A percentile compares a stretch with the other conserved stretches of the same genome.
Conservation (phyloP, 1,140 invertebrate species). For the Drosophila kanapiae region DNA sequence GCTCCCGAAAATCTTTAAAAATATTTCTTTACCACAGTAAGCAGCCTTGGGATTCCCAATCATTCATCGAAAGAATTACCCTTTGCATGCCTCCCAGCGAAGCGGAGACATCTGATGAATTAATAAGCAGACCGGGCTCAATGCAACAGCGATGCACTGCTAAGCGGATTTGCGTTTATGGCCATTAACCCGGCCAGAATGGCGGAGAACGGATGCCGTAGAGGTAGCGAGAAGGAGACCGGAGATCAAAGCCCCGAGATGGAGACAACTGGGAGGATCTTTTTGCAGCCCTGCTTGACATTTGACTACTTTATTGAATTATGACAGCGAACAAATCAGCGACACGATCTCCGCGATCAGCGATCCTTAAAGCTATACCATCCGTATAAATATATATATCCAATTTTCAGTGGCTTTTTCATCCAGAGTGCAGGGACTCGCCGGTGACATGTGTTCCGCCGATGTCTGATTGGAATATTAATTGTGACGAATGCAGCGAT, state of each 20-base stretch:
- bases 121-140: slow-evolving; percentile 25
- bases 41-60: not conserved
- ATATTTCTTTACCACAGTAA: not conserved
- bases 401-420: slow-evolving; percentile 8
- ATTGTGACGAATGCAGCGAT: slow-evolving; percentile 62
- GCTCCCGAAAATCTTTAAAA: not conserved
- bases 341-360: slow-evolving; percentile 60
- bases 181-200: slow-evolving; percentile 38
- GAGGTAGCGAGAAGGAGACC: no score
- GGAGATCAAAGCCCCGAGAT: not conserved
- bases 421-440: slow-evolving; percentile 41
- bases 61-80: not conserved
- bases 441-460: slow-evolving; percentile 68
- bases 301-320: slow-evolving; percentile 84
- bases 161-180: slow-evolving; percentile 57
- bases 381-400: not conserved
- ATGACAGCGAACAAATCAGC: slow-evolving; percentile 84
- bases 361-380: not conserved
- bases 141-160: slow-evolving; percentile 12
- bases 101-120: slow-evolving; percentile 31
- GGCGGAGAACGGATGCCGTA: no score
- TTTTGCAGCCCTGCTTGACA: slow-evolving; percentile 60
- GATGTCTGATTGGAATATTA: slow-evolving; percentile 73
- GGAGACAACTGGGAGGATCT: slow-evolving; percentile 1
- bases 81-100: not conserved